Evolutionary conservation across 2,797 vertebrate genomes (phyloP).

Genomic region (Cuniculus paca): DNA sequence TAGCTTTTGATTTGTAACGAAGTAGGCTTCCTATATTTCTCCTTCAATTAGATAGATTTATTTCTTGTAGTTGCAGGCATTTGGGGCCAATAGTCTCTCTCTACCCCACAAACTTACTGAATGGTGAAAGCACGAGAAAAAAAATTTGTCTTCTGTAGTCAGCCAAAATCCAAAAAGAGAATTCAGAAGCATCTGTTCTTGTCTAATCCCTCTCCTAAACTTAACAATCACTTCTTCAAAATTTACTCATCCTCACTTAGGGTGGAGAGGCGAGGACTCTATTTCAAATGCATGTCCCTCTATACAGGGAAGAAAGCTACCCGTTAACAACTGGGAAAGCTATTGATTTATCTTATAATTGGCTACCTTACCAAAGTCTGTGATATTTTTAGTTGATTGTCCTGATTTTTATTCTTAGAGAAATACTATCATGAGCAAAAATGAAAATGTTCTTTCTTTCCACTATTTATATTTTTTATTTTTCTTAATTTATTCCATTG

Average conservation of each 20-base stretch:
- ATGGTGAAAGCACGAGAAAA: not conserved
- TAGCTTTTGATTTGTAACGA: constrained; percentile 5
- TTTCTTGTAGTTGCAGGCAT: not conserved
- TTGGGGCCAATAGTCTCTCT: not conserved
- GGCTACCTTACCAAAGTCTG: constrained; percentile 19
- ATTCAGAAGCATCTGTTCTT: constrained; percentile 24
- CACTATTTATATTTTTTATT: constrained; percentile 49
- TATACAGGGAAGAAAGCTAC: not conserved
- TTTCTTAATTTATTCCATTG: constrained; percentile 69
- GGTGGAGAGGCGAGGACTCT: not conserved
- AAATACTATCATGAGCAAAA: not conserved
- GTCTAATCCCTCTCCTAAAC: constrained; percentile 18
- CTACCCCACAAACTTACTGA: not conserved
- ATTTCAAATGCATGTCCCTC: not conserved
- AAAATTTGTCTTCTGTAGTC: constrained; percentile 34
- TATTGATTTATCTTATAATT: constrained; percentile 28
- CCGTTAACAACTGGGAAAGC: not conserved
- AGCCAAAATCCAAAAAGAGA: constrained; percentile 32
- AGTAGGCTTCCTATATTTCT: not conserved
- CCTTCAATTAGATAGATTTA: constrained; percentile 5
- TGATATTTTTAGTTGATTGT: constrained; percentile 42
- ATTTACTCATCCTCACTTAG: not conserved
- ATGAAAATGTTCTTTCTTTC: constrained; percentile 39
- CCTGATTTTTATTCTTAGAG: constrained; percentile 54
- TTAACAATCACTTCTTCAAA: not conserved